phyloP scores from a whole-genome alignment of 2,113 vertebrate species.

The Rousettus leschenaultii region DNA sequence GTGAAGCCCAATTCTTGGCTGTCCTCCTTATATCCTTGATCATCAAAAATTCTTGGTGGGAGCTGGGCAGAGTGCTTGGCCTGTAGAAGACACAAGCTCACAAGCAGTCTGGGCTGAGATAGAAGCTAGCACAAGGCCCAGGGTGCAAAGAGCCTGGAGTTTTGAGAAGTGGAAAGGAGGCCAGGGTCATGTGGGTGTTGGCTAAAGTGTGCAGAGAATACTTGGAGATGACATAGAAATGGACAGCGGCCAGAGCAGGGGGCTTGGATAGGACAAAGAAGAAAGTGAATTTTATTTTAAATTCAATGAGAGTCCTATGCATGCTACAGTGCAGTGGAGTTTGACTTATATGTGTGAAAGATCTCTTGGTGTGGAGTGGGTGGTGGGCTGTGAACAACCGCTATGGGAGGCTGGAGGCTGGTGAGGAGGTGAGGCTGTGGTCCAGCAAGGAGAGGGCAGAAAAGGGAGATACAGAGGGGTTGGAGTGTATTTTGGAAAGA shows the following conservation, averaged over 20 bases:
- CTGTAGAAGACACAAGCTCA: neutral
- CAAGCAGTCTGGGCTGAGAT: rapidly evolving
- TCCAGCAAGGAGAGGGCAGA: too few relatives aligned
- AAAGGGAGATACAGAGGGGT: neutral
- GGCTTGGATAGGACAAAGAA: neutral
- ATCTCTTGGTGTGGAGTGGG: neutral
- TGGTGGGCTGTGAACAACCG: rapidly evolving
- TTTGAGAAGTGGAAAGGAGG: neutral
- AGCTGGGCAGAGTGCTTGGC: neutral
- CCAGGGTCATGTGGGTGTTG: neutral
- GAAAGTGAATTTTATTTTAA: neutral
- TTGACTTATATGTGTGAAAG: neutral
- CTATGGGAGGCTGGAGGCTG: rapidly evolving
- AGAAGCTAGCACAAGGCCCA: rapidly evolving
- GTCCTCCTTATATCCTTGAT: neutral
- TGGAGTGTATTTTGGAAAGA: neutral
- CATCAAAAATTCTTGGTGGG: too few relatives aligned
- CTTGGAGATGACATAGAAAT: rapidly evolving
- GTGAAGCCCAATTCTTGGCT: neutral
- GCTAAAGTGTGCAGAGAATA: rapidly evolving
- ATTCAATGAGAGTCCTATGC: neutral
- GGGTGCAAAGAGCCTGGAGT: too few relatives aligned
- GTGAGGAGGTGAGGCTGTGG: rapidly evolving
- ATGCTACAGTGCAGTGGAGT: too few relatives aligned
- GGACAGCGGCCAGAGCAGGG: neutral